phyloP scores from a whole-genome alignment of 2,113 vertebrate species.

The Pleuronectes platessa region DNA sequence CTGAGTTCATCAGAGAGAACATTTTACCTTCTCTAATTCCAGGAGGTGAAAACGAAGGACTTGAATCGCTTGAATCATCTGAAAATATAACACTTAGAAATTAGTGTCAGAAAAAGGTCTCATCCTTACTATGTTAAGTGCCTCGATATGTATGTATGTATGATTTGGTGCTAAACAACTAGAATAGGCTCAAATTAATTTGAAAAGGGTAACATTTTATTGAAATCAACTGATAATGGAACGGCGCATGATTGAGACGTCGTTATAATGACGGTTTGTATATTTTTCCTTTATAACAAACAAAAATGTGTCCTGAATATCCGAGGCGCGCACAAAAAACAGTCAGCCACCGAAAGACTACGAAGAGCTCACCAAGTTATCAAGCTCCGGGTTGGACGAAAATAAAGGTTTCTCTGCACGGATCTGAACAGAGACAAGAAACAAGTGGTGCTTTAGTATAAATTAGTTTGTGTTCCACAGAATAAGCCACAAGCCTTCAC shows the following conservation, averaged over 20 bases:
- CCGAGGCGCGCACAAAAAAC: not conserved
- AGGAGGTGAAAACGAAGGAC: conserved; percentile 96
- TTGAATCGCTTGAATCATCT: conserved; percentile 99
- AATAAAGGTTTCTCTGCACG: conserved; percentile 94
- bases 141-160: no score
- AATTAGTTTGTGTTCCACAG: not conserved
- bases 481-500: not conserved
- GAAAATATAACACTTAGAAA: conserved; percentile 47
- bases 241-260: not conserved
- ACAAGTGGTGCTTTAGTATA: not conserved
- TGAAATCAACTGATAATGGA: no score
- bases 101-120: no score
- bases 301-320: not conserved
- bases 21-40: conserved; percentile 96
- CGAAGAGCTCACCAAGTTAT: conserved; percentile 89
- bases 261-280: not conserved
- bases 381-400: conserved; percentile 93
- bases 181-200: not conserved
- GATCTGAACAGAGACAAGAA: conserved; percentile 77
- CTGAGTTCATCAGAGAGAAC: not conserved
- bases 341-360: not conserved
- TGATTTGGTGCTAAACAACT: no score
- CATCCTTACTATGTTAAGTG: no score
- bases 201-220: no score
- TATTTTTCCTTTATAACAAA: not conserved